Evolutionary conservation across 2,113 vertebrate species (phyloP), one percentile per base, ranked within the genome.

Genomic region (Haemorhous mexicanus): DNA sequence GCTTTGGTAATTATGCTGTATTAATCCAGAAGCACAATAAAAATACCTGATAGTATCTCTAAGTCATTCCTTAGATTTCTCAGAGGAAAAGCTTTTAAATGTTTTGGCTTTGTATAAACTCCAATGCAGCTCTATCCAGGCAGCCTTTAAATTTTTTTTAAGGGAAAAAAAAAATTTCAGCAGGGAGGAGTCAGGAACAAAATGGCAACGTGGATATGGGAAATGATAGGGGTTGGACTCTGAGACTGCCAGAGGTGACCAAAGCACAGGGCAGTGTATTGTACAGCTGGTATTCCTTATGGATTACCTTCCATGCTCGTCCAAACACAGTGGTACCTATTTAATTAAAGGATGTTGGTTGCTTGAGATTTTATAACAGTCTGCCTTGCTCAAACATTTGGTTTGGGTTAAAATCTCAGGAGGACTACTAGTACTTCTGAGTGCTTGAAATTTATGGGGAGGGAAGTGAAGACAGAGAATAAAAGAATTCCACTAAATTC

Each of bases 371-470:
- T 96, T 96, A 8, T 74, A 94, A 68, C 55, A n/a, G 41, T 33
- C 75, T 90, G 30, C 88, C 72, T 93, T 85, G 75, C 92, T 89
- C 73, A 76, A 39, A 66, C 84, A 82, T 68, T 95, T 96, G 55
- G 69, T 92, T 91, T 93, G 49, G 26, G 58, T 90, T 74, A 90
- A 84, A 83, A 55, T 95, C 89, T 97, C 91, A 58, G 79, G 46
- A 92, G 95, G 61, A 82, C 78, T 82, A 10, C 63, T 83, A 79
- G 56, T 81, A 47, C 82, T 95, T 94, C 66, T 33, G 72, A 70
- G 78, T 80, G 24, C 76, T 70, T 86, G 92, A 73, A 86, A 78
- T 88, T 87, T 87, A 73, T 84, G 59, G 53, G 37, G 68, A 81
- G 46, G 89, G 53, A 91, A 80, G 19, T 73, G 24, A 75, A 91